Base-by-base conservation (phyloP, 2,888 invertebrate species). In the Allygus modestus region DNA sequence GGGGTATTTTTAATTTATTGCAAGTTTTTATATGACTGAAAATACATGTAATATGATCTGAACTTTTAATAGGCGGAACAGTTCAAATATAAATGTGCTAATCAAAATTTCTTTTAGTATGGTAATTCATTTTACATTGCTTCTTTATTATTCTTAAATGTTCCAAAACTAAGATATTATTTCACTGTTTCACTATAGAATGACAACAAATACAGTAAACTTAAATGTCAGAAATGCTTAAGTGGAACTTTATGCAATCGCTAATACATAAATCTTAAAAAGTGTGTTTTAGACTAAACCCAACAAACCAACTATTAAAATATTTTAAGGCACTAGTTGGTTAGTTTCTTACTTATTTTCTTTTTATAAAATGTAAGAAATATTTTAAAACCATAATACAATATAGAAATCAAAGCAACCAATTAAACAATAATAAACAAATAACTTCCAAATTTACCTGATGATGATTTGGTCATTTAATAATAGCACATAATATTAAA, bases 111-210 rank as follows among this genome's bases (percentile, higher is more conserved):
- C 15, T 51, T 17, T 11, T 17, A 17, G 17, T 15, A 51, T 51
- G 54, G 54, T 54, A 54, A 54, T 20, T 54, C 11, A 54, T 54
- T 51, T 54, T 20, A 54, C 9, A 54, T 54, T 54, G 54, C 54
- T 54, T 54, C 20, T 9, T 54, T 23, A 51, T 51, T 51, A 51
- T 2, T 17, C 12, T 51, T 17, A 15, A 51, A n/a, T 51, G 9
- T 51, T 17, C 15, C n/a, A 51, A 51, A 54, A 23, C 54, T 23
- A 23, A 9, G 9, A 23, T 7, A 54, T 54, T 5, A 54, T 54
- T 12, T 46, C 12, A 17, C 46, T 12, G 5, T 0, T 7, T n/a
- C n/a, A n/a, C n/a, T n/a, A n/a, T 5, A 7, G 20, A 54, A 23
- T 54, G 15, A 7, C 20, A 54, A 54, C 20, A 54, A 54, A 4